phyloP scores from a whole-genome alignment of 2,888 invertebrate genomes.

The Ochropacha duplaris region DNA sequence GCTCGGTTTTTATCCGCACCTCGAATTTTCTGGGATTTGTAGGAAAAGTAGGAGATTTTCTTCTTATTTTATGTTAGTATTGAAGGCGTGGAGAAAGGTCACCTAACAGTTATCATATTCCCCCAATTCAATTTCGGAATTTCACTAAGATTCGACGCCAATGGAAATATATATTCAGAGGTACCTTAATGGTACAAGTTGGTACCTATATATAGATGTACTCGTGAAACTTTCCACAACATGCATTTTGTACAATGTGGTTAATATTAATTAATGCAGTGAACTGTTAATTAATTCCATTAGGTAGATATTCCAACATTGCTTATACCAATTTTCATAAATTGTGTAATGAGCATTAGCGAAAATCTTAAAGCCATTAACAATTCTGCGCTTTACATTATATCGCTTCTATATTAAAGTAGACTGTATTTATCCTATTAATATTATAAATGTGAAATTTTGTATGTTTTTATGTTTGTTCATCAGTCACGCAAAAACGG shows the following conservation, averaged over 20 bases:
- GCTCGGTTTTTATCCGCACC: not conserved
- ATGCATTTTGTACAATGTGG: not conserved
- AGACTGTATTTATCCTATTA: not conserved
- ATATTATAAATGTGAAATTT: too few relatives aligned
- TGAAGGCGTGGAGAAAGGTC: not conserved
- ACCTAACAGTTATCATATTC: not conserved
- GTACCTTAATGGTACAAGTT: not conserved
- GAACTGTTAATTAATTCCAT: not conserved
- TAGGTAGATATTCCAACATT: too few relatives aligned
- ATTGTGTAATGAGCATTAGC: too few relatives aligned
- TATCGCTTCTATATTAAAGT: not conserved
- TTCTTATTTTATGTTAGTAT: not conserved
- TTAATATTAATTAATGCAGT: not conserved
- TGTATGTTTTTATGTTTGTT: too few relatives aligned
- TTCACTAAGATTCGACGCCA: not conserved
- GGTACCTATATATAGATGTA: not conserved
- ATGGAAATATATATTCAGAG: not conserved
- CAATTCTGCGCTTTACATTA: not conserved
- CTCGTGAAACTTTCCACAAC: not conserved
- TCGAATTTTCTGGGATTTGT: not conserved
- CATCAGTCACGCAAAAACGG: too few relatives aligned
- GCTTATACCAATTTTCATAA: too few relatives aligned
- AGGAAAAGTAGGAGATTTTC: not conserved
- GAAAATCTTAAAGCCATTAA: too few relatives aligned
- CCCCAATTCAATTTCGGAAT: not conserved